Evolutionary conservation across 2,113 vertebrate genomes (phyloP).

Genomic region (Ptilorrhoa leucosticta): DNA sequence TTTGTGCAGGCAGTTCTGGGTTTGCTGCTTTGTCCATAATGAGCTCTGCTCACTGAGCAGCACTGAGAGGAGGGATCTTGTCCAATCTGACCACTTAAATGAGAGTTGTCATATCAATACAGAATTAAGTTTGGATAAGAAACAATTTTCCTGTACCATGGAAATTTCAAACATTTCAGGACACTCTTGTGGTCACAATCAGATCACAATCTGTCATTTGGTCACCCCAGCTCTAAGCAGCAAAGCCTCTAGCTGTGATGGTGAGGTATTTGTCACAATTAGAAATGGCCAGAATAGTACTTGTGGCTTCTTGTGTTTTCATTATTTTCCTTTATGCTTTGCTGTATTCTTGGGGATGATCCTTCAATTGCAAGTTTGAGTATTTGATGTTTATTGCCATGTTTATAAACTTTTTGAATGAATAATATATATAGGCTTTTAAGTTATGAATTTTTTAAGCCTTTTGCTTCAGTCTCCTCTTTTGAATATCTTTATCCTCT

Average conservation of each 20-base stretch:
- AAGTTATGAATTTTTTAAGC: background rate
- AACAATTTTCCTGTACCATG: background rate
- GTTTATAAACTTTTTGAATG: background rate
- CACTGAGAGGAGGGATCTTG: background rate
- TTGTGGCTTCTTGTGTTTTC: background rate
- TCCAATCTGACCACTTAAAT: background rate
- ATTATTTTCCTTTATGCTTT: background rate
- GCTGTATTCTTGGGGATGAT: background rate
- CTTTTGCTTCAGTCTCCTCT: background rate
- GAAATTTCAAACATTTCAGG: background rate
- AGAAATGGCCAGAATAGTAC: background rate
- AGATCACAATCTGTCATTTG: accelerated
- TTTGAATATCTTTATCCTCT: background rate
- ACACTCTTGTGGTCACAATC: background rate
- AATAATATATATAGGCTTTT: background rate
- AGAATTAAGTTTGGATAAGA: background rate
- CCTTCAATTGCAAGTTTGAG: background rate
- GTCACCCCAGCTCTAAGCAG: background rate
- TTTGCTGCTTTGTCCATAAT: background rate
- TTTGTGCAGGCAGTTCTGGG: background rate
- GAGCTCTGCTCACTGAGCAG: background rate
- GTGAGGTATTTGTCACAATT: background rate
- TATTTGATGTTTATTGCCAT: background rate
- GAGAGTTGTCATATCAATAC: accelerated
- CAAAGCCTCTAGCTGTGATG: background rate